Percentiles rank a stretch among this genome's conserved stretches.
Conservation (phyloP, 2,113 vertebrate genomes). For the Triplophysa siluroides region DNA sequence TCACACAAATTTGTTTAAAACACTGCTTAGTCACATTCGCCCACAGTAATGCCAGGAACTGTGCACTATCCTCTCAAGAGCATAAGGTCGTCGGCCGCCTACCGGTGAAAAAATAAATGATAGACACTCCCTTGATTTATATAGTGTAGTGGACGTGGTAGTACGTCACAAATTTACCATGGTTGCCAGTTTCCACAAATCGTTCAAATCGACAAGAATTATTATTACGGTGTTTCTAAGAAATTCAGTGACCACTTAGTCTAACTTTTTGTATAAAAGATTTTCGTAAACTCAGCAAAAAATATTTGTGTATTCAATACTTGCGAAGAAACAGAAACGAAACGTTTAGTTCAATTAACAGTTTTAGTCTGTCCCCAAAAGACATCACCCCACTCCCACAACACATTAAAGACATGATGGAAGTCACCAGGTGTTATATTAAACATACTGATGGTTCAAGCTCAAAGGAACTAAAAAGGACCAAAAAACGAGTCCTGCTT, state of each 20-base stretch:
- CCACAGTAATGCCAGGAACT: not conserved
- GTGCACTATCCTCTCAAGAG: not conserved
- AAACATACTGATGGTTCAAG: not conserved
- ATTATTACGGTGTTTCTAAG: too few relatives aligned
- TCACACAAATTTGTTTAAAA: not conserved
- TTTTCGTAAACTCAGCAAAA: not conserved
- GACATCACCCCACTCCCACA: not conserved
- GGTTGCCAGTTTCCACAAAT: too few relatives aligned
- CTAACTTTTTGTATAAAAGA: not conserved
- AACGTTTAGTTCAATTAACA: not conserved
- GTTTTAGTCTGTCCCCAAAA: constrained; percentile 2
- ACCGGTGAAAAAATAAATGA: not conserved
- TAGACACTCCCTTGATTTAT: not conserved
- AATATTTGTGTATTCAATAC: not conserved
- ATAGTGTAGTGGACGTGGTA: too few relatives aligned
- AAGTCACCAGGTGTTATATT: not conserved
- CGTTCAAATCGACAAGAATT: too few relatives aligned
- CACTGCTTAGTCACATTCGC: not conserved
- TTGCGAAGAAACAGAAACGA: not conserved
- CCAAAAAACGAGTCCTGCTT: not conserved
- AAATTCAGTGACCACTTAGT: too few relatives aligned
- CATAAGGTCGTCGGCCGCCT: not conserved
- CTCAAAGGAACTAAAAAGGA: not conserved
- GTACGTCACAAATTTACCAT: too few relatives aligned
- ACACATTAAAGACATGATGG: not conserved